phyloP scores from a whole-genome alignment of 2,888 invertebrate genomes.

The Agrotis segetum region DNA sequence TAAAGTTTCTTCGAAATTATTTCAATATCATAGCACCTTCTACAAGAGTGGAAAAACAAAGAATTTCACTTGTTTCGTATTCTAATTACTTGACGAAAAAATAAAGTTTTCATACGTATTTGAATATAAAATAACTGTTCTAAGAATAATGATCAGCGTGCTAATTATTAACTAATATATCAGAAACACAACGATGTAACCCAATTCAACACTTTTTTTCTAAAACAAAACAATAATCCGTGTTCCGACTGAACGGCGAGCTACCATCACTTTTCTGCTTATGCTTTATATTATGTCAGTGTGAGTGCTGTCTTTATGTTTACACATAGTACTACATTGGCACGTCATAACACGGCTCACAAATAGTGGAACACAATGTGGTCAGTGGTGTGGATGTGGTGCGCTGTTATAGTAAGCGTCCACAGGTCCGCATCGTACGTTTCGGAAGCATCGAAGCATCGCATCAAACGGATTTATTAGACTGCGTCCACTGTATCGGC shows the following conservation, averaged over 20 bases:
- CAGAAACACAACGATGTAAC: slow-evolving; percentile 38
- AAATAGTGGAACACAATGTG: slow-evolving; percentile 20
- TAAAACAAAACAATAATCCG: slow-evolving; percentile 55
- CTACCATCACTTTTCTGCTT: slow-evolving; percentile 47
- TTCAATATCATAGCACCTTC: slow-evolving; percentile 57
- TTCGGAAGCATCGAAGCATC: too few relatives aligned
- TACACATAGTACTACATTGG: slow-evolving; percentile 10
- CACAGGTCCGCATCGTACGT: too few relatives aligned
- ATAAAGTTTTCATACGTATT: slow-evolving; percentile 7
- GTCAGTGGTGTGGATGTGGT: too few relatives aligned
- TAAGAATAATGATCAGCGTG: neutral
- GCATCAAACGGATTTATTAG: too few relatives aligned
- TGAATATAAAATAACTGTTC: slow-evolving; percentile 1
- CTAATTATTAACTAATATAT: slow-evolving; percentile 13
- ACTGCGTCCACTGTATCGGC: too few relatives aligned
- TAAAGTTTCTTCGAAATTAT: slow-evolving; percentile 67
- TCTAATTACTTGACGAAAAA: slow-evolving; percentile 17
- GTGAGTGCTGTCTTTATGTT: slow-evolving; percentile 31
- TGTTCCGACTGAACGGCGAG: slow-evolving; percentile 33
- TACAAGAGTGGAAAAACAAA: slow-evolving; percentile 59
- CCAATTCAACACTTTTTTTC: slow-evolving; percentile 42
- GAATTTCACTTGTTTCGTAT: slow-evolving; percentile 63
- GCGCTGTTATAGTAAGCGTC: too few relatives aligned
- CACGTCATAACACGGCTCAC: slow-evolving; percentile 23
- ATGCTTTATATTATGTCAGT: slow-evolving; percentile 3